Evolutionary conservation across 2,888 invertebrate species (phyloP), one percentile per base, ranked within the genome.

Genomic region (Agriopis marginaria): DNA sequence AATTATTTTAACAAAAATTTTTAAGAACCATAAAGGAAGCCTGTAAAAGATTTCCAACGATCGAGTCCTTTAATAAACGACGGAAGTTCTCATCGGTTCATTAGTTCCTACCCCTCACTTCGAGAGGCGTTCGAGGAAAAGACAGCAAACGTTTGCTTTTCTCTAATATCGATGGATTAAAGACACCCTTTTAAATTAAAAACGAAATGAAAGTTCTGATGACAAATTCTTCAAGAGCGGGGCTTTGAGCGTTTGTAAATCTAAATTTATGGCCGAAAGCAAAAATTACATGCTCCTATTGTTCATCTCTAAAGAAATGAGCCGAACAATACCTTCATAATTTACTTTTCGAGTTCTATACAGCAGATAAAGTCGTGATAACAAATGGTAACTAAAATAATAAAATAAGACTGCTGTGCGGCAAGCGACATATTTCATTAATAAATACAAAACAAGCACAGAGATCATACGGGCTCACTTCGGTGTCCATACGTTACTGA

Each of bases 381-480:
- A 94, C 92, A 90, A 93, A 93, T 93, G 92, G 91, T 92, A 91
- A 93, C 92, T 93, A 92, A 93, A 93, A 93, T 92, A 93, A 93
- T 91, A 93, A 92, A 93, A 93, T 92, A 92, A 92, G 83, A 89
- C 85, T 79, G 84, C 84, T 85, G 87, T 86, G 84, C 82, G 83
- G 85, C 87, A 86, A 91, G 92, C 92, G 93, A 93, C 93, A 93
- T 94, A 94, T 94, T 94, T 93, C 92, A 94, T 93, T 94, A 94
- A 93, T 92, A 93, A 94, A 93, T 89, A 84, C 87, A 93, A 94
- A 93, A 93, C 91, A 89, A 93, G 83, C 86, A 88, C 79, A 84
- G 87, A 88, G 90, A 90, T 93, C 91, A 92, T 92, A 91, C 89
- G 89, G 87, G 86, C 90, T 93, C 92, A 94, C 93, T 94, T 92